Evolutionary conservation across 2,888 invertebrate genomes (phyloP).

Genomic region (Phrixothrix hirtus): DNA sequence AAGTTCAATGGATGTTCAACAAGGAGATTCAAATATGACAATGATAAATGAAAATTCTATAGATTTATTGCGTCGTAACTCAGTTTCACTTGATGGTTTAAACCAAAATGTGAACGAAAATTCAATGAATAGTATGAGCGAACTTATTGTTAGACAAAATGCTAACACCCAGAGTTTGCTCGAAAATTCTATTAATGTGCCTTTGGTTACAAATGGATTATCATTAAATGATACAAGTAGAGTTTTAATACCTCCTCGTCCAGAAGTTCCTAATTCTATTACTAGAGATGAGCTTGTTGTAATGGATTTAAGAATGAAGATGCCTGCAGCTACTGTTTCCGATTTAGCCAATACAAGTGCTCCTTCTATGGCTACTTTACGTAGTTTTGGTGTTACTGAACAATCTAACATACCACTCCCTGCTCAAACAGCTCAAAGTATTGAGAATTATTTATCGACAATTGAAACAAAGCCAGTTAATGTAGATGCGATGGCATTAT

Average conservation of each 20-base stretch:
- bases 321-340: conserved; percentile 58
- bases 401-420: conserved; percentile 57
- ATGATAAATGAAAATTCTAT: conserved; percentile 59
- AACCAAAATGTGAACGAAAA: conserved; percentile 47
- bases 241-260: conserved; percentile 2
- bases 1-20: conserved; percentile 55
- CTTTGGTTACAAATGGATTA: conserved; percentile 8
- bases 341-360: conserved; percentile 60
- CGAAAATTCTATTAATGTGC: conserved; percentile 11
- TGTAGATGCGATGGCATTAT: conserved; percentile 12
- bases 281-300: conserved; percentile 59
- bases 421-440: conserved; percentile 63
- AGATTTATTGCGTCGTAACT: conserved; percentile 55
- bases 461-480: conserved; percentile 51
- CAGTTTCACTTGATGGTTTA: conserved; percentile 25
- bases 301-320: conserved; percentile 73
- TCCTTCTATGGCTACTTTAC: conserved; percentile 60
- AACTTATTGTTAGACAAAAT: conserved; percentile 45
- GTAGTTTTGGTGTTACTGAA: conserved; percentile 58
- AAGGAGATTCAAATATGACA: conserved; percentile 53
- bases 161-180: conserved; percentile 26
- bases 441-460: conserved; percentile 63
- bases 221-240: conserved; percentile 1
- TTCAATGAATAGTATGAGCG: conserved; percentile 49
- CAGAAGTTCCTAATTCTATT: conserved; percentile 15